These are phyloP conservation scores for Epinotia brunnichana DNA, from an alignment of 2,888 invertebrate species.

Conservation along the genomic window DNA sequence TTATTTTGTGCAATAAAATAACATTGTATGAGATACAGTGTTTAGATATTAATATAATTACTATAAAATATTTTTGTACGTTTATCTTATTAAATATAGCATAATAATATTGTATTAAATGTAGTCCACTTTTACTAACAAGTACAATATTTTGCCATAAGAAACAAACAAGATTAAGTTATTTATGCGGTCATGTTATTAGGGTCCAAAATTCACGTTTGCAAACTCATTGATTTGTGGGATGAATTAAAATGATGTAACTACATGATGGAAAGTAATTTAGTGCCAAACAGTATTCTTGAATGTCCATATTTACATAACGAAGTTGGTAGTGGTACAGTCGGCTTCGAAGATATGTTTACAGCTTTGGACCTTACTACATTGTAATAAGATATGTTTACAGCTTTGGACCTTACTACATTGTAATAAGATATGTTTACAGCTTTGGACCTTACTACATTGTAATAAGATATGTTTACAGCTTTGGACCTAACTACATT, in stretches of 20 bases:
- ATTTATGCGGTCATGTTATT: conserved; percentile 19
- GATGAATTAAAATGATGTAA: not conserved
- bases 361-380: not conserved
- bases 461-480: not conserved
- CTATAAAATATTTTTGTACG: conserved; percentile 56
- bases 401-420: conserved; percentile 1
- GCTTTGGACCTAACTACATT: conserved; percentile 1
- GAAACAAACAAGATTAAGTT: conserved; percentile 3
- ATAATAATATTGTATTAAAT: conserved; percentile 16
- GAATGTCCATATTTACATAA: conserved; percentile 24
- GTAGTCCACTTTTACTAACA: conserved; percentile 26
- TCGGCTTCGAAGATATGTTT: not conserved
- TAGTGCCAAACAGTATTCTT: conserved; percentile 35
- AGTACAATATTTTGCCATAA: conserved; percentile 40
- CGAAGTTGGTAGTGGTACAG: not conserved
- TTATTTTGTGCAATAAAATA: conserved; percentile 38
- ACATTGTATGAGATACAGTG: conserved; percentile 40
- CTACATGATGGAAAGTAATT: conserved; percentile 5
- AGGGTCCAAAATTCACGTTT: conserved; percentile 38
- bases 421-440: not conserved
- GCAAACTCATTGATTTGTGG: conserved; percentile 18
- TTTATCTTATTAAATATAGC: conserved; percentile 22
- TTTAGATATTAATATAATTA: conserved; percentile 32
- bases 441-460: conserved; percentile 1
- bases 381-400: not conserved